Base-by-base conservation (phyloP, 1,140 invertebrate genomes). In the Drosophila kepulauana region DNA sequence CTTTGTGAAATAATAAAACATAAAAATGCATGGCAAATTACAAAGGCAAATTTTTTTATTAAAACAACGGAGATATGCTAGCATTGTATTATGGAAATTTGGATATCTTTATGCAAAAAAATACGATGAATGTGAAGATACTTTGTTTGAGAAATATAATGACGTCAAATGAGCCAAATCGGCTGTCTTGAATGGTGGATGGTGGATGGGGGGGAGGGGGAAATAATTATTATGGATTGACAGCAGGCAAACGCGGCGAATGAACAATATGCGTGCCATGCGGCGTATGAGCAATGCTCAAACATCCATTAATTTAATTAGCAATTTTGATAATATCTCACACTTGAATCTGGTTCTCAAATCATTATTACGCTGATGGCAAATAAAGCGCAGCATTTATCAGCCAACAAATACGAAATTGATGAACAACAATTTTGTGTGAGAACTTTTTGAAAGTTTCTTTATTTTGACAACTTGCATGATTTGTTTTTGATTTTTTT, bases 141-240 rank as follows among this genome's bases (percentile, higher is more conserved):
- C n/a, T n/a, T n/a, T n/a, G n/a, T n/a, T n/a, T n/a, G n/a, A n/a
- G n/a, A 66, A 80, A 87, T 72, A 87, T 73, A 84, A 84, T 84
- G 84, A 87, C 80, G 84, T 88, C 73, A 87, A 88, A 82, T 80
- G 45, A 77, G 69, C 46, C 63, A 78, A 49, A 75, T 79, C 59
- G 58, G 54, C 20, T 68, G 25, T 43, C 41, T 35, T 35, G 16
- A 52, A 25, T 25, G 3, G 6, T 3, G 30, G 35, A 10, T 20
- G 13, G 3, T 5, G 8, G 38, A 5, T 3, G 15, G 7, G 15
- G 15, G n/a, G 10, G 43, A 7, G 20, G 15, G 10, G 10, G 20
- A 8, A 13, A 11, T 57, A 59, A 76, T 65, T 72, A 68, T 59
- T 76, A 59, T 54, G 65, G 33, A 45, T 46, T 49, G 41, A 61